These are phyloP conservation scores for Cyanoramphus novaezelandiae DNA, from an alignment of 2,113 vertebrate genomes.

Conservation along the genomic window DNA sequence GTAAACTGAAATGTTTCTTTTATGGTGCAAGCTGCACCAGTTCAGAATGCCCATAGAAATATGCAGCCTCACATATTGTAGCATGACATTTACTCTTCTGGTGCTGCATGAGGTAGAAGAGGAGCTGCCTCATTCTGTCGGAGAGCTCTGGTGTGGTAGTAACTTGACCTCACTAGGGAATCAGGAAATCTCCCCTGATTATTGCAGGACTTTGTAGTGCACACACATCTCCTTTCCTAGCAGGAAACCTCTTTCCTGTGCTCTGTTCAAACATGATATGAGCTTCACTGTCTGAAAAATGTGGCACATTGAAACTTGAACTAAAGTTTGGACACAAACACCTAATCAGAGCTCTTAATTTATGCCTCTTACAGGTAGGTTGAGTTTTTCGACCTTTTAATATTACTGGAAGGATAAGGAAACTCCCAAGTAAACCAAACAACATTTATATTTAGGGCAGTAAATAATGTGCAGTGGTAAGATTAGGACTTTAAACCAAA, in stretches of 20 bases:
- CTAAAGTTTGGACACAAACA: not conserved
- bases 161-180: not conserved
- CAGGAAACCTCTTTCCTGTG: not conserved
- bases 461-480: not conserved
- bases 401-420: not conserved
- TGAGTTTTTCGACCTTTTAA: not conserved
- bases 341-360: not conserved
- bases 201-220: not conserved
- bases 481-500: not conserved
- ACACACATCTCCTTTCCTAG: not conserved
- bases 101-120: not conserved
- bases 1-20: not conserved
- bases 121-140: not conserved
- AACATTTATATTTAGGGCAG: not conserved
- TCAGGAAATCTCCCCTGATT: not conserved
- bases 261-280: not conserved
- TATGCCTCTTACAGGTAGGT: not conserved
- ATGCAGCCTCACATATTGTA: not conserved
- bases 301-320: not conserved
- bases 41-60: not conserved
- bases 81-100: not conserved
- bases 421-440: not conserved
- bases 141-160: not conserved
- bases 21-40: not conserved
- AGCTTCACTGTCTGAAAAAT: not conserved